These are phyloP conservation scores for Scaptomyza tumidula DNA, from an alignment of 2,888 invertebrate species.

Conservation along the genomic window DNA sequence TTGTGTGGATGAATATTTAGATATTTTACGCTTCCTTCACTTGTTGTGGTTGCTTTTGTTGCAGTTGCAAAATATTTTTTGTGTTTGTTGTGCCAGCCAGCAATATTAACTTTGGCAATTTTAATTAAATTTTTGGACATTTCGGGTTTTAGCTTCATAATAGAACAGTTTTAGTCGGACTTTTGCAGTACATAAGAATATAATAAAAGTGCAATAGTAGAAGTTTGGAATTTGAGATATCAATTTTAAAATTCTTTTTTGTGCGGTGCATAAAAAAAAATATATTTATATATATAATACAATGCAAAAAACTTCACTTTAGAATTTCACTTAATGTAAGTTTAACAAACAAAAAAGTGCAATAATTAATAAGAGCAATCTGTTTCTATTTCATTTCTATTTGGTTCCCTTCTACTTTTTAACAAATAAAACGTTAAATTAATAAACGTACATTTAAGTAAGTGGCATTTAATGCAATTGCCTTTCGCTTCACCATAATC, in stretches of 20 bases:
- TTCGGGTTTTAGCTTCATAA: slow-evolving; percentile 63
- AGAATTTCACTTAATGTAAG: neutral
- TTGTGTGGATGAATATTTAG: slow-evolving; percentile 59
- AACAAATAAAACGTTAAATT: neutral
- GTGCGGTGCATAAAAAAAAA: neutral
- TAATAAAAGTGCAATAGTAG: slow-evolving; percentile 8
- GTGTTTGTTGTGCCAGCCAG: slow-evolving; percentile 30
- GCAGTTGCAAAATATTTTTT: slow-evolving; percentile 41
- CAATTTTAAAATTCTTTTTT: slow-evolving; percentile 26
- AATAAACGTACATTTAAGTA: slow-evolving; percentile 5
- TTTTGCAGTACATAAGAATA: slow-evolving; percentile 8
- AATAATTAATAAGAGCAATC: no score
- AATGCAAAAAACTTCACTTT: neutral
- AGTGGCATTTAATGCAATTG: slow-evolving; percentile 20
- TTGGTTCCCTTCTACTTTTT: no score
- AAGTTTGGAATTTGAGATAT: slow-evolving; percentile 37
- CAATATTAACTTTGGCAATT: slow-evolving; percentile 76
- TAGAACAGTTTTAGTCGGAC: slow-evolving; percentile 45
- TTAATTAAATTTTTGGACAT: slow-evolving; percentile 75
- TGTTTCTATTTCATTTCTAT: no score
- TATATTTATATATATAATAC: neutral
- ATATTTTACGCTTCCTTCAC: slow-evolving; percentile 64
- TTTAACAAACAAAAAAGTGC: neutral
- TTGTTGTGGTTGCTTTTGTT: slow-evolving; percentile 37
- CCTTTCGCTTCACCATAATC: slow-evolving; percentile 51